A percentile compares a stretch with the other conserved stretches of the same genome.
phyloP scores from a whole-genome alignment of 2,888 invertebrate species.

The Phyllotreta striolata region DNA sequence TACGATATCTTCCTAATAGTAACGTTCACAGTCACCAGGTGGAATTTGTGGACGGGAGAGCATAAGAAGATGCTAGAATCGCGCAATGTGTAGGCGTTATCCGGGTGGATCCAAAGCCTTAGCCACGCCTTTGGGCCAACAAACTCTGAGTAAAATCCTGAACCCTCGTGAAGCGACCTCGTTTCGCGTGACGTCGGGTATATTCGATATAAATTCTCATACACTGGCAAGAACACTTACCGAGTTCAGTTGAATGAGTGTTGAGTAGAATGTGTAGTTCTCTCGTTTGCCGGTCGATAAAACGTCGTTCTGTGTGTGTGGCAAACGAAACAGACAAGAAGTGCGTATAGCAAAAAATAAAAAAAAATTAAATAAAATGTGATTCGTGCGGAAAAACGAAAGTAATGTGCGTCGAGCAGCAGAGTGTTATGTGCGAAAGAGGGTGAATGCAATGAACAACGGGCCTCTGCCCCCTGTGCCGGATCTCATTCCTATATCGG shows the following conservation, averaged over 20 bases:
- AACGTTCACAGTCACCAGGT: constrained; percentile 53
- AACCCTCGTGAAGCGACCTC: constrained; percentile 49
- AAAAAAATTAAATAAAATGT: constrained; percentile 14
- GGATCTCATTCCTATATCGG: constrained; percentile 61
- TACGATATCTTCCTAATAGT: constrained; percentile 52
- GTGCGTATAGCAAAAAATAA: background rate
- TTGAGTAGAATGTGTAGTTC: constrained; percentile 47
- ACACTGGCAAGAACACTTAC: constrained; percentile 53
- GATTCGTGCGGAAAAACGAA: constrained; percentile 10
- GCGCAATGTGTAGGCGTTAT: constrained; percentile 50
- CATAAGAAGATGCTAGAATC: constrained; percentile 31
- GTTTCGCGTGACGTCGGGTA: constrained; percentile 48
- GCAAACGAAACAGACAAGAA: constrained; percentile 27
- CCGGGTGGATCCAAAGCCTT: constrained; percentile 43
- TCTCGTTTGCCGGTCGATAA: constrained; percentile 28
- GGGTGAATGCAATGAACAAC: constrained; percentile 56
- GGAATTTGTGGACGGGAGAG: constrained; percentile 51
- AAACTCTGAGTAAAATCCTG: constrained; percentile 53
- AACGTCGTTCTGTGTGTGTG: constrained; percentile 30
- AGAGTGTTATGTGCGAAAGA: constrained; percentile 44
- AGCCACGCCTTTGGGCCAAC: constrained; percentile 54
- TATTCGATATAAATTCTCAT: constrained; percentile 55
- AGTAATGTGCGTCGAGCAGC: constrained; percentile 29
- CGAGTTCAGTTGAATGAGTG: constrained; percentile 53
- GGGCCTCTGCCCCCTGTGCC: constrained; percentile 61